These are phyloP conservation scores for Griposia aprilina DNA, from an alignment of 2,888 invertebrate species.

Conservation along the genomic window DNA sequence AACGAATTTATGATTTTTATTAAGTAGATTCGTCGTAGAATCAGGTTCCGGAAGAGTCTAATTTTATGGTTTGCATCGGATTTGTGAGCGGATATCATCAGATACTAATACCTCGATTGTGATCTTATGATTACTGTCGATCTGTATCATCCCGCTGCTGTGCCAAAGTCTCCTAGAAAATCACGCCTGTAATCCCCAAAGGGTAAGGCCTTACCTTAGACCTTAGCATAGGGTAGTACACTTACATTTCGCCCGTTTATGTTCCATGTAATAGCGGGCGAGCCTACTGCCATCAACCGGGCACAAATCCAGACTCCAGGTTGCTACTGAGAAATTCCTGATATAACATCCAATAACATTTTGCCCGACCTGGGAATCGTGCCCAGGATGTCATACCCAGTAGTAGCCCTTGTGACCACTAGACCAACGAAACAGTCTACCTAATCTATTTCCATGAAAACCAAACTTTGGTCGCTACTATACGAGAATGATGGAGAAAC, in stretches of 20 bases:
- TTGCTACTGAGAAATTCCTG: neutral
- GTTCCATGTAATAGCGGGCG: neutral
- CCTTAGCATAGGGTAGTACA: too few species aligned
- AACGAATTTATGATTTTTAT: too few species aligned
- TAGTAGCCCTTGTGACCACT: neutral
- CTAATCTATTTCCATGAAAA: neutral
- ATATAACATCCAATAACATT: neutral
- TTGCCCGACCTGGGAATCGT: neutral
- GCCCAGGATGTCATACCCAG: neutral
- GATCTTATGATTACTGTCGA: neutral
- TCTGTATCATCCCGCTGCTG: neutral
- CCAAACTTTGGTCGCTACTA: slow-evolving; percentile 3
- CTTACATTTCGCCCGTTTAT: too few species aligned
- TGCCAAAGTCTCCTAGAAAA: neutral
- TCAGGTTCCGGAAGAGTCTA: too few species aligned
- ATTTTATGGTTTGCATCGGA: neutral
- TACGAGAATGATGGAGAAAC: slow-evolving; percentile 14
- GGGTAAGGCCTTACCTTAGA: too few species aligned
- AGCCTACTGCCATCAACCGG: neutral
- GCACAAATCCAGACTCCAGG: neutral
- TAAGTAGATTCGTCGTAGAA: too few species aligned
- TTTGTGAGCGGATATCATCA: neutral
- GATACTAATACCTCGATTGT: neutral
- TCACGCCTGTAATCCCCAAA: neutral
- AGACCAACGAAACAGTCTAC: neutral